Conservation (phyloP, 2,113 vertebrate genomes). For the Leptosomus discolor region DNA sequence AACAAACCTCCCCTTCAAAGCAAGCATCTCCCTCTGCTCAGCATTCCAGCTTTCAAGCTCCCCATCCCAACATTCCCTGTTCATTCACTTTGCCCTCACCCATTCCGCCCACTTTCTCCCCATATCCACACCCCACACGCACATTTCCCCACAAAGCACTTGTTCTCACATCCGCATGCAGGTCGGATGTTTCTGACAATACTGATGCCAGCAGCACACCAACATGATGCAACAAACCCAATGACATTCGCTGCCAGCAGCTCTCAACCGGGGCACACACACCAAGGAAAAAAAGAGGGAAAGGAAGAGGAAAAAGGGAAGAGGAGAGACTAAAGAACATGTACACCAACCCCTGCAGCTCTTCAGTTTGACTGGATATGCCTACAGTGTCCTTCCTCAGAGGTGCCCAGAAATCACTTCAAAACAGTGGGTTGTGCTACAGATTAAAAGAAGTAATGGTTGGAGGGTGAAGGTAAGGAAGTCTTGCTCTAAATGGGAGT, state of each 20-base stretch:
- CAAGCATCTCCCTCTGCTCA: slow-evolving; percentile 18
- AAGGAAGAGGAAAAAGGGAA: not conserved
- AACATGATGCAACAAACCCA: slow-evolving; percentile 26
- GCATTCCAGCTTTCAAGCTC: slow-evolving; percentile 32
- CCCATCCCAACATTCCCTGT: not conserved
- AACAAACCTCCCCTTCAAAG: not conserved
- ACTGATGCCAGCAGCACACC: slow-evolving; percentile 5
- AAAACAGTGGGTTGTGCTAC: not conserved
- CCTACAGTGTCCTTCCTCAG: not conserved
- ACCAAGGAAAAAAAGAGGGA: not conserved
- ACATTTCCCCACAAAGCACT: not conserved
- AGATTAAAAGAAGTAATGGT: not conserved
- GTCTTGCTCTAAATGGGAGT: not conserved
- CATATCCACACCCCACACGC: not conserved
- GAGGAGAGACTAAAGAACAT: not conserved
- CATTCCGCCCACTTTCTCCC: not conserved
- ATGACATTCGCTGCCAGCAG: not conserved
- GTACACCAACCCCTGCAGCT: not conserved
- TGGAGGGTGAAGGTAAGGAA: not conserved
- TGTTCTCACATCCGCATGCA: not conserved
- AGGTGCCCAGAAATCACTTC: not conserved
- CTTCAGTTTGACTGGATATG: not conserved
- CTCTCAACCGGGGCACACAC: not conserved
- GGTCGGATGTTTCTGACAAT: not conserved
- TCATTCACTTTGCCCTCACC: not conserved